Evolutionary conservation across 2,888 invertebrate species (phyloP).

Genomic region (Cacoxenus indagator): DNA sequence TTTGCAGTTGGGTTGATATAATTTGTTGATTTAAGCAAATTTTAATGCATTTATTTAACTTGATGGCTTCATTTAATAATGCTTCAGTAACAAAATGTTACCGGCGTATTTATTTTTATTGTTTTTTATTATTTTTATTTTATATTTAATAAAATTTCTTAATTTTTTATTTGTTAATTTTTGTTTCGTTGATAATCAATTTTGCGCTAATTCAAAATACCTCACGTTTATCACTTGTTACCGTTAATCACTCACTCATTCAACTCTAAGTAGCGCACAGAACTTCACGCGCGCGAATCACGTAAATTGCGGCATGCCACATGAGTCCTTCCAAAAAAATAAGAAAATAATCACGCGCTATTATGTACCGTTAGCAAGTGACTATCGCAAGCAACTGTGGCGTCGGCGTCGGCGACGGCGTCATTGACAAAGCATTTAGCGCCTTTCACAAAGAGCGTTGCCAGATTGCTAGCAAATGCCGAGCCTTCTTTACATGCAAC

Average conservation of each 20-base stretch:
- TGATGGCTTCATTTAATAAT: neutral
- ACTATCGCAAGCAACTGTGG: conserved; percentile 1
- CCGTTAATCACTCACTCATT: no score
- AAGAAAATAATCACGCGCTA: neutral
- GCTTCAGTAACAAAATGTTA: neutral
- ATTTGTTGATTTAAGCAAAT: conserved; percentile 17
- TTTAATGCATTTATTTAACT: neutral
- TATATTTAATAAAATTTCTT: neutral
- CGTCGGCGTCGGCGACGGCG: neutral
- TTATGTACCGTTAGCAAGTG: conserved; percentile 42
- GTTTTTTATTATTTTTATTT: neutral
- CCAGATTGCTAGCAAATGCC: neutral
- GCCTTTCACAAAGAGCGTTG: no score
- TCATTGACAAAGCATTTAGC: neutral
- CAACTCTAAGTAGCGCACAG: no score
- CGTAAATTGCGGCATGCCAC: no score
- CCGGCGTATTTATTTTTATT: neutral
- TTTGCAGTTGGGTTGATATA: neutral
- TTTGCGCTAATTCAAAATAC: no score
- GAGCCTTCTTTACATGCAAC: neutral
- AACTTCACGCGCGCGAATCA: no score
- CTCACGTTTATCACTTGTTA: no score
- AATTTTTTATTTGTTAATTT: no score
- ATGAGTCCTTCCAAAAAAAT: no score
- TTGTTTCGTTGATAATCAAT: no score